Conservation (phyloP, 2,797 vertebrate genomes). For the Cynopterus sphinx region DNA sequence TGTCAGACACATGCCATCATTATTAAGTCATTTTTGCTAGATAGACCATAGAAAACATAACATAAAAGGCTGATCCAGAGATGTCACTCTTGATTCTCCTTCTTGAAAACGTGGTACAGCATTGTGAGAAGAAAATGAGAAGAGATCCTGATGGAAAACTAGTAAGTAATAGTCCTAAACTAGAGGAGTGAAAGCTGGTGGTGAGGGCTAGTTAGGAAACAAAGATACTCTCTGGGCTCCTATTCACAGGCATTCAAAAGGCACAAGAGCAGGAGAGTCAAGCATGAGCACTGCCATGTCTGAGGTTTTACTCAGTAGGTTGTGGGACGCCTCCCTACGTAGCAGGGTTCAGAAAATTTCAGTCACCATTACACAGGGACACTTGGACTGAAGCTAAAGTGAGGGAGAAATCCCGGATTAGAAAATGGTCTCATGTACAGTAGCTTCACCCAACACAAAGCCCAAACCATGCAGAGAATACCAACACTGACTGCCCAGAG, state of each 20-base stretch:
- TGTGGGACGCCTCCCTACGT: accelerated
- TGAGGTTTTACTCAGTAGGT: accelerated
- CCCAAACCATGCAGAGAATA: neutral
- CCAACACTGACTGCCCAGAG: accelerated
- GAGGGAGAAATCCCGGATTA: neutral
- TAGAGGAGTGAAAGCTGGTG: neutral
- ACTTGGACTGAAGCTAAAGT: neutral
- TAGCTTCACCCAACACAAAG: neutral
- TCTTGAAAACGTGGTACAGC: neutral
- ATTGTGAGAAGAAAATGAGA: neutral
- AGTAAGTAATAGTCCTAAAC: neutral
- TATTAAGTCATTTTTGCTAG: neutral
- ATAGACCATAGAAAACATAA: neutral
- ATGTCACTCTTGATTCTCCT: neutral
- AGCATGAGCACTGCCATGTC: accelerated
- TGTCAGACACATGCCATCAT: neutral
- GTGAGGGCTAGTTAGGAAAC: neutral
- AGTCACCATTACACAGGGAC: too few species aligned
- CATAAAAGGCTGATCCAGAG: neutral
- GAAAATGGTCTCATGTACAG: neutral
- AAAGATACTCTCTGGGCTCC: too few species aligned
- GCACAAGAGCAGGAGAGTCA: neutral
- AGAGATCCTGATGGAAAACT: neutral
- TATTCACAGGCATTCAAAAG: too few species aligned
- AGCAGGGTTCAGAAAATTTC: neutral